Percentiles rank a stretch among this genome's conserved stretches.
These are phyloP conservation scores for Zapornia atra DNA, from an alignment of 2,113 vertebrate genomes.

Conservation along the genomic window DNA sequence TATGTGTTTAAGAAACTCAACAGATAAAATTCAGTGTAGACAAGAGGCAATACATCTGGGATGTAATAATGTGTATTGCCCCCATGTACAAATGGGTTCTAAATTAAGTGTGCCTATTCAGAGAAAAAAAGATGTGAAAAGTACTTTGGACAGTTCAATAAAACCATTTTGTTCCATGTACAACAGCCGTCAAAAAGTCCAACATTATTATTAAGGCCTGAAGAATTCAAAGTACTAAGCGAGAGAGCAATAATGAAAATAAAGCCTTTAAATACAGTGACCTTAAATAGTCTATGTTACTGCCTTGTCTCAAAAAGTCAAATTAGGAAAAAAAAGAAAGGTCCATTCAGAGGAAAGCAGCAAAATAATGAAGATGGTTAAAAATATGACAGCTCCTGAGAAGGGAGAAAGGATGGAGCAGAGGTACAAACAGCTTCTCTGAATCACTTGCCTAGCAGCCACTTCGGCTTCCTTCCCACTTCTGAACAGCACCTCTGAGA, in stretches of 20 bases:
- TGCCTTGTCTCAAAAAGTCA: neutral
- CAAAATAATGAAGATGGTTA: constrained; percentile 27
- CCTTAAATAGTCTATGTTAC: neutral
- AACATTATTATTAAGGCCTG: constrained; percentile 35
- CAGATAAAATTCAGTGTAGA: constrained; percentile 48
- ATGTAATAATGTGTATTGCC: constrained; percentile 42
- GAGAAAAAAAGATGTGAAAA: constrained; percentile 43
- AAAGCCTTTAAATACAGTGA: constrained; percentile 17
- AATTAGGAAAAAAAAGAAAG: neutral
- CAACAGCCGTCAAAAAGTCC: neutral
- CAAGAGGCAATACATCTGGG: constrained; percentile 8
- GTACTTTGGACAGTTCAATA: constrained; percentile 55
- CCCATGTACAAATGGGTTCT: constrained; percentile 20
- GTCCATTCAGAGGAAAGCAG: neutral
- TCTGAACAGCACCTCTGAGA: neutral
- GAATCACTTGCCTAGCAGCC: neutral
- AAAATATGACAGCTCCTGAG: neutral
- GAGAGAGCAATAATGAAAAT: constrained; percentile 28
- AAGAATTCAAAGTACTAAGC: neutral
- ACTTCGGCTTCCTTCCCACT: neutral
- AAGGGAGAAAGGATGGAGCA: neutral
- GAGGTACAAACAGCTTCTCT: neutral
- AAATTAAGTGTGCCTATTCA: constrained; percentile 62
- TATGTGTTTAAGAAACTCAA: constrained; percentile 17
- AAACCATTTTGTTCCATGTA: constrained; percentile 29